These are phyloP conservation scores for Willisornis vidua DNA, from an alignment of 2,113 vertebrate species.

Conservation along the genomic window DNA sequence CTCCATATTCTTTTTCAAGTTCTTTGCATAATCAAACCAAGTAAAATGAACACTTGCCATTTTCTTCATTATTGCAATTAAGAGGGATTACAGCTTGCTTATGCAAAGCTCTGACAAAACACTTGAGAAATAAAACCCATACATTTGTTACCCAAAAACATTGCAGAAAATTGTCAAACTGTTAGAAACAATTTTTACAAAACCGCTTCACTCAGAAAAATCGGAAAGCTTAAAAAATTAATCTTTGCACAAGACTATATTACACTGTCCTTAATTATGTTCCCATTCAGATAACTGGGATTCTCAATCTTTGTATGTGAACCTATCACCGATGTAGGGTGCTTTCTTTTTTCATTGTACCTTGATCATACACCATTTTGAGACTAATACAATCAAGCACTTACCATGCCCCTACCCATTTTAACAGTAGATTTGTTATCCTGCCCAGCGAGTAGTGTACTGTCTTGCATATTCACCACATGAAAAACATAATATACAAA, in stretches of 20 bases:
- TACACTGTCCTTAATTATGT: slow-evolving; percentile 60
- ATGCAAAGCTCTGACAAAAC: slow-evolving; percentile 66
- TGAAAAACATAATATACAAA: slow-evolving; percentile 84
- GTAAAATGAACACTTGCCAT: slow-evolving; percentile 73
- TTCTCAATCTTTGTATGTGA: slow-evolving; percentile 34
- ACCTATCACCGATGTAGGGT: slow-evolving; percentile 14
- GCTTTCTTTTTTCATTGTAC: slow-evolving; percentile 45
- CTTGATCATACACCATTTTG: slow-evolving; percentile 53
- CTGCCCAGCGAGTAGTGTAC: slow-evolving; percentile 71
- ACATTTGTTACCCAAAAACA: slow-evolving; percentile 55
- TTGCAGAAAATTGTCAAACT: slow-evolving; percentile 66
- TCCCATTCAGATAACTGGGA: slow-evolving; percentile 61
- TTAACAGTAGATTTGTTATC: slow-evolving; percentile 54
- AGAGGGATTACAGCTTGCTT: slow-evolving; percentile 66
- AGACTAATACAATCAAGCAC: slow-evolving; percentile 57
- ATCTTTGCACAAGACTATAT: slow-evolving; percentile 66
- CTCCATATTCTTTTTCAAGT: slow-evolving; percentile 67
- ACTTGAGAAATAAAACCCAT: slow-evolving; percentile 61
- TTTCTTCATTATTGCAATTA: slow-evolving; percentile 86
- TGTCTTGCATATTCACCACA: slow-evolving; percentile 76
- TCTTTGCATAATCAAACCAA: slow-evolving; percentile 78
- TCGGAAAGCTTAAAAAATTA: slow-evolving; percentile 71
- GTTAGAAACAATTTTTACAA: slow-evolving; percentile 78
- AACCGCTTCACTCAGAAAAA: slow-evolving; percentile 75
- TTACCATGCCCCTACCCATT: slow-evolving; percentile 43